These are phyloP conservation scores for Cotesia chilonis DNA, from an alignment of 1,140 invertebrate species.

Conservation along the genomic window DNA sequence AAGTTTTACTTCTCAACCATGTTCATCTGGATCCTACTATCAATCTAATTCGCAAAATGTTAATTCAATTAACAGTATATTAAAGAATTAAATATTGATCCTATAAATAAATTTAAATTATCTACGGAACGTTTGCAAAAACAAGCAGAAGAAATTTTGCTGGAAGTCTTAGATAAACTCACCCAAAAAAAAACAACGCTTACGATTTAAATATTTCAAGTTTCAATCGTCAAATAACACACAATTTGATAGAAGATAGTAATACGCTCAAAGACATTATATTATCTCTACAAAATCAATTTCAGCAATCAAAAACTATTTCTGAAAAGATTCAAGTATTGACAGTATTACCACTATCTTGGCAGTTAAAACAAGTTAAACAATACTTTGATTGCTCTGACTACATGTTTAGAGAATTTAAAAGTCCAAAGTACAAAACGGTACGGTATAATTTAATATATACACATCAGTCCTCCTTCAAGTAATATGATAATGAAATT, in stretches of 20 bases:
- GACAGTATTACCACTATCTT: slow-evolving; percentile 14
- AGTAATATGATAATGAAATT: too few relatives aligned
- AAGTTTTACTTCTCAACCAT: too few relatives aligned
- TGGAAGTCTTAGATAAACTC: slow-evolving; percentile 9
- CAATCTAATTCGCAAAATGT: too few relatives aligned
- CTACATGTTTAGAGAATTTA: too few relatives aligned
- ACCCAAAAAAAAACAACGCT: slow-evolving; percentile 1
- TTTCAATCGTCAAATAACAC: background rate
- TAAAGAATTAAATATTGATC: too few relatives aligned
- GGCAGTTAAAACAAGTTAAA: background rate
- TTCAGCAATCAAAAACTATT: slow-evolving; percentile 8
- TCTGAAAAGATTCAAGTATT: slow-evolving; percentile 18
- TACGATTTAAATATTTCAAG: slow-evolving; percentile 2
- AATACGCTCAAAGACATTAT: background rate
- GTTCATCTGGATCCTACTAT: too few relatives aligned
- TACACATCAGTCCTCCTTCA: too few relatives aligned
- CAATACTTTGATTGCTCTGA: too few relatives aligned
- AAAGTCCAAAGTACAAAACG: too few relatives aligned
- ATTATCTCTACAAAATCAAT: slow-evolving; percentile 3
- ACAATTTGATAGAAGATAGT: slow-evolving; percentile 7
- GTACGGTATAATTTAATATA: too few relatives aligned
- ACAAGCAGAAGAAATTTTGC: slow-evolving; percentile 1
- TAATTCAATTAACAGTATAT: too few relatives aligned
- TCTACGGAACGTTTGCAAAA: slow-evolving; percentile 8
- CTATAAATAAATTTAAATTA: background rate